phyloP scores from a whole-genome alignment of 2,113 vertebrate genomes.

The Hymenochirus boettgeri region DNA sequence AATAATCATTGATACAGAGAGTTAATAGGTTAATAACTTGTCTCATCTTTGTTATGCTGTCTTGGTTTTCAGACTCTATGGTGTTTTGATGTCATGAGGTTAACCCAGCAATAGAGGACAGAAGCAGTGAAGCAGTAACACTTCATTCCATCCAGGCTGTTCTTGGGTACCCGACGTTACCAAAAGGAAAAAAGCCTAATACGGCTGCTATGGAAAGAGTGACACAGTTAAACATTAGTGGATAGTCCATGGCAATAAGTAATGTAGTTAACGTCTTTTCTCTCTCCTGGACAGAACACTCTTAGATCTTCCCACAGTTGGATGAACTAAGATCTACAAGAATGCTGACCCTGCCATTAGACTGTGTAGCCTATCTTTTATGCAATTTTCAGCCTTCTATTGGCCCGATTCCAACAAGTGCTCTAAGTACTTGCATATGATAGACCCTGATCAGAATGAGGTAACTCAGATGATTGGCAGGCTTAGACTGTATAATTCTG shows the following conservation, averaged over 20 bases:
- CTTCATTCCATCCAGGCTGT: background rate
- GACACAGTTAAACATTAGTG: conserved; percentile 4
- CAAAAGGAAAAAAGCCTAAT: background rate
- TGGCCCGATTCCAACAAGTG: too few relatives aligned
- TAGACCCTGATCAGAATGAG: too few relatives aligned
- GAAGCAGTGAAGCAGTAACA: background rate
- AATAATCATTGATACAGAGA: background rate
- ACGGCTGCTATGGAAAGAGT: background rate
- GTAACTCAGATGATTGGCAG: too few relatives aligned
- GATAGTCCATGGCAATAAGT: background rate
- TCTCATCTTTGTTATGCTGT: background rate
- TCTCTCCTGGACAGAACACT: background rate
- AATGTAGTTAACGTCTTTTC: background rate
- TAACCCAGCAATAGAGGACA: background rate
- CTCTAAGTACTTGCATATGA: too few relatives aligned
- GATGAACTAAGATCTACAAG: background rate
- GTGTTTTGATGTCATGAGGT: conserved; percentile 5
- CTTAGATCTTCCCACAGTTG: background rate
- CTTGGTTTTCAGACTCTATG: background rate
- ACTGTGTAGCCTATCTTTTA: too few relatives aligned
- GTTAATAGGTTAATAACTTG: conserved; percentile 7
- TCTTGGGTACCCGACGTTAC: background rate
- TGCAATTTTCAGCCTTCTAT: too few relatives aligned
- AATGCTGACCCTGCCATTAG: conserved; percentile 11
- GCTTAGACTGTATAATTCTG: too few relatives aligned